Evolutionary conservation across 2,888 invertebrate species (phyloP), one percentile per base, ranked within the genome.

Genomic region (Andrena fulva): DNA sequence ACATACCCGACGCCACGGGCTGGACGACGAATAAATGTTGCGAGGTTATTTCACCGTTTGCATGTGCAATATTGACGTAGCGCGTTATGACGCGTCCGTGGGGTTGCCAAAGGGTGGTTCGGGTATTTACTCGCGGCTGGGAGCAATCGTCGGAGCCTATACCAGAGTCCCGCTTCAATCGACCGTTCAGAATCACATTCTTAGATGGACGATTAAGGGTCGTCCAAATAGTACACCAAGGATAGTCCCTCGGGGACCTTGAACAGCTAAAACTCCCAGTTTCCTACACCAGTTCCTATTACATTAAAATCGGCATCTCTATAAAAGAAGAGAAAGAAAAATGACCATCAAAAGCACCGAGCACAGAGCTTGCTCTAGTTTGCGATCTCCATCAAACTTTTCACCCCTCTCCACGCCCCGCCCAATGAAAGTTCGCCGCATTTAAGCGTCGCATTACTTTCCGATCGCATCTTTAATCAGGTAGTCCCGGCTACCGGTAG

Each of bases 1-100:
- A 42, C 42, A 5, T 42, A 16, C 5, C 42, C 16, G 42, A 16
- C 42, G 42, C 42, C 42, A 42, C 42, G 42, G 42, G 16, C 42
- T 42, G 42, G 16, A 2, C 50, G n/a, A 29, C 35, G 60, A 48
- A 80, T 71, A 73, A 79, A 80, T 80, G 62, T 73, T 64, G 27
- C 68, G 54, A 52, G 64, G 35, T 71, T 71, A 71, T 60, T 77
- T 80, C 35, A 31, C 54, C 63, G 12, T 73, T 78, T 69, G 70
- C 7, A 10, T 1, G 52, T 48, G 10, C 72, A 73, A 81, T 80
- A 81, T 81, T 81, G 71, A 48, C 27, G 54, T 8, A 29, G 8
- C 71, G 54, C 27, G 66, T 78, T 72, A 48, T 12, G 42, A 5
- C 42, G 16, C 42, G 42, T 42, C 42, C 42, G 42, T 1, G 42